These are phyloP conservation scores for Tokudaia muenninki DNA, from an alignment of 2,797 vertebrate species.

Conservation along the genomic window DNA sequence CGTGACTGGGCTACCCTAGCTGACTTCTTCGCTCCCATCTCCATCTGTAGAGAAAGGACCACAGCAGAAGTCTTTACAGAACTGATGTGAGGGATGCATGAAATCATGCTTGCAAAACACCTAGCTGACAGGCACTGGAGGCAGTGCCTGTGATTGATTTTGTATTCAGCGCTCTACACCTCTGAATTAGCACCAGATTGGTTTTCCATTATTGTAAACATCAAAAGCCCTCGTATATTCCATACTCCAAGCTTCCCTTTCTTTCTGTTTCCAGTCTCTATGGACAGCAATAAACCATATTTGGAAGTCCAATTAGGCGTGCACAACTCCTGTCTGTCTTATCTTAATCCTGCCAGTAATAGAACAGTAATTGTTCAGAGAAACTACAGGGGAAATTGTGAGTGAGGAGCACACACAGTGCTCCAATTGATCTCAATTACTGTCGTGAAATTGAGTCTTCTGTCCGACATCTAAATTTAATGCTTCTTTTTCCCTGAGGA, in stretches of 20 bases:
- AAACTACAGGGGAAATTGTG: conserved; percentile 74
- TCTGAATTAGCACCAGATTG: not conserved
- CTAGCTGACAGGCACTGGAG: not conserved
- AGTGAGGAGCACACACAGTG: conserved; percentile 75
- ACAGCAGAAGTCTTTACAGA: not conserved
- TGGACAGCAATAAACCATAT: conserved; percentile 49
- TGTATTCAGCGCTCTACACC: not conserved
- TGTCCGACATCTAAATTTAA: conserved; percentile 85
- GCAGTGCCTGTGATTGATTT: not conserved
- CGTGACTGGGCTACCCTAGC: not conserved
- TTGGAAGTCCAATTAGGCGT: conserved; percentile 75
- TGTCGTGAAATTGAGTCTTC: conserved; percentile 85
- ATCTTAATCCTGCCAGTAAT: conserved; percentile 82
- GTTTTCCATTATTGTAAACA: conserved; percentile 51
- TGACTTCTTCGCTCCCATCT: not conserved
- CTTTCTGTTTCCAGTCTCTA: conserved; percentile 47
- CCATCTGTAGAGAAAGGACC: not conserved
- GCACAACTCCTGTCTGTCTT: conserved; percentile 77
- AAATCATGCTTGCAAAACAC: not conserved
- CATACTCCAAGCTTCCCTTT: not conserved
- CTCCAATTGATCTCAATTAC: conserved; percentile 86
- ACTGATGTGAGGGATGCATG: not conserved
- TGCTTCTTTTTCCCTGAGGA: conserved; percentile 79
- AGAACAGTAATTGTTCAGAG: conserved; percentile 84
- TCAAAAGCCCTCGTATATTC: not conserved